Conservation (phyloP, 2,888 invertebrate genomes). For the Nezara viridula region DNA sequence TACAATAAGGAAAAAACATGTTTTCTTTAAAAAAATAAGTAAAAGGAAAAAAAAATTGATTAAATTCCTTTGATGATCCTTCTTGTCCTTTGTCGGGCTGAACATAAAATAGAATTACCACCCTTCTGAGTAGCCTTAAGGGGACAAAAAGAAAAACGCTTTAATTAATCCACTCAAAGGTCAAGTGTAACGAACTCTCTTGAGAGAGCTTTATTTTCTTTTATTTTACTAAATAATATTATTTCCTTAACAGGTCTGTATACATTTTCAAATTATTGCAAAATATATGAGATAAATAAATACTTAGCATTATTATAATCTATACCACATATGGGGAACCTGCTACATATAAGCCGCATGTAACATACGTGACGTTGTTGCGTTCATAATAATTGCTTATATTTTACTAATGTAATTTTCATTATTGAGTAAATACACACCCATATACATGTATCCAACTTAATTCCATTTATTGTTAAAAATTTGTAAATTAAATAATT, state of each 20-base stretch:
- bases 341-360: too few relatives aligned
- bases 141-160: conserved; percentile 9
- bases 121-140: not conserved
- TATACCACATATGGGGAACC: too few relatives aligned
- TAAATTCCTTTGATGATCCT: not conserved
- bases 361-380: too few relatives aligned
- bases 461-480: too few relatives aligned
- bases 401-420: too few relatives aligned
- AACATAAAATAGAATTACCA: conserved; percentile 10
- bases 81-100: not conserved
- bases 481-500: too few relatives aligned
- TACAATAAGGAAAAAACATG: not conserved
- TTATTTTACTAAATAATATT: not conserved
- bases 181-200: conserved; percentile 4
- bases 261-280: not conserved
- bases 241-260: not conserved
- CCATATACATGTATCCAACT: too few relatives aligned
- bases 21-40: not conserved
- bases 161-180: not conserved
- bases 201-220: too few relatives aligned
- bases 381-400: too few relatives aligned
- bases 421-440: too few relatives aligned
- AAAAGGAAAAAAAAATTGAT: not conserved
- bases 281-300: not conserved
- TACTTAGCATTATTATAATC: not conserved